phyloP scores from a whole-genome alignment of 2,888 invertebrate species.

The Eucriotettix oculatus region DNA sequence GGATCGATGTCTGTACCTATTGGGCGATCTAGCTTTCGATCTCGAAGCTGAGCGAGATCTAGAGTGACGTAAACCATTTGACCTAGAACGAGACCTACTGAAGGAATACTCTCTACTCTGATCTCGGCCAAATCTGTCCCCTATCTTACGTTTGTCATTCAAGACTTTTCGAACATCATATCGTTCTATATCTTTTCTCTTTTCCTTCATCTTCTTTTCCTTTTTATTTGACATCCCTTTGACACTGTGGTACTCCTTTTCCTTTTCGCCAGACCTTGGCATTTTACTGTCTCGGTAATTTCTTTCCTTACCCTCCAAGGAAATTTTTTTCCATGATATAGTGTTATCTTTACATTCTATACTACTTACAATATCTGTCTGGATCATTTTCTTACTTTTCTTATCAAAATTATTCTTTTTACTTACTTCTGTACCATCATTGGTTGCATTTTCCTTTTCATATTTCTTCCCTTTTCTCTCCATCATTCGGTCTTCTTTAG shows the following conservation, averaged over 20 bases:
- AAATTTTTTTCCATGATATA: conserved; percentile 60
- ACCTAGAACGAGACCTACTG: conserved; percentile 19
- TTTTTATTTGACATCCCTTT: conserved; percentile 15
- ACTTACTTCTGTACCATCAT: conserved; percentile 18
- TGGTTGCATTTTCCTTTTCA: conserved; percentile 17
- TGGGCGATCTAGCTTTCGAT: conserved; percentile 12
- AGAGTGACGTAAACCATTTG: conserved; percentile 22
- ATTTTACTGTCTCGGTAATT: conserved; percentile 48
- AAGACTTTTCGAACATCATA: conserved; percentile 71
- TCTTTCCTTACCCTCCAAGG: conserved; percentile 56
- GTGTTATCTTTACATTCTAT: conserved; percentile 25
- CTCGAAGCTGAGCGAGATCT: conserved; percentile 20
- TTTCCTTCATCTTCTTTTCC: conserved; percentile 33
- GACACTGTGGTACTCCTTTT: conserved; percentile 27
- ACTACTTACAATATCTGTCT: conserved; percentile 9
- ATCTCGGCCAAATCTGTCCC: conserved; percentile 67
- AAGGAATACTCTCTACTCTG: conserved; percentile 30
- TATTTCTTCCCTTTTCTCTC: conserved; percentile 18
- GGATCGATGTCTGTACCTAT: conserved; percentile 11
- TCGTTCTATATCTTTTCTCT: conserved; percentile 61
- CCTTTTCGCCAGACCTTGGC: conserved; percentile 24
- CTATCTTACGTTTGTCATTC: conserved; percentile 42
- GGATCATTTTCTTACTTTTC: conserved; percentile 32
- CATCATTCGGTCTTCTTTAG: conserved; percentile 13
- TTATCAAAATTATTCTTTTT: conserved; percentile 10